Conservation (phyloP, 1,140 invertebrate genomes). For the Hormaphis cornu region DNA sequence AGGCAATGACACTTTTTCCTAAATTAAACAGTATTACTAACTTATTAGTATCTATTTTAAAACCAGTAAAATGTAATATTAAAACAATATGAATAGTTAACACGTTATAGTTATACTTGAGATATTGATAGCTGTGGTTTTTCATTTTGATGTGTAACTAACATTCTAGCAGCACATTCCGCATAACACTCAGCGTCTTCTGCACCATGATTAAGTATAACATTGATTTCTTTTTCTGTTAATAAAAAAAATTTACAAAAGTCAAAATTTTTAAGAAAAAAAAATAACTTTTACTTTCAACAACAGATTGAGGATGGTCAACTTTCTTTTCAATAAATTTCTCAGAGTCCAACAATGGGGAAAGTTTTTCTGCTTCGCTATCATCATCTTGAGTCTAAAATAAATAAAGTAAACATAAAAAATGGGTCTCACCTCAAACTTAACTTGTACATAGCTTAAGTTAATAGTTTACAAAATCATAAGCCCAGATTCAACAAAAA, state of each 20-base stretch:
- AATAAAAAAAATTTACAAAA: not conserved
- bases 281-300: slow-evolving; percentile 8
- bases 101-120: not conserved
- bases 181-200: slow-evolving; percentile 23
- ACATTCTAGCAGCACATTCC: slow-evolving; percentile 10
- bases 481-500: too few species aligned
- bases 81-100: too few species aligned
- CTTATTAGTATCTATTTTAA: not conserved
- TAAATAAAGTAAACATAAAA: too few species aligned
- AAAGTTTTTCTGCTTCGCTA: slow-evolving; percentile 69
- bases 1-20: slow-evolving; percentile 38
- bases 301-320: not conserved
- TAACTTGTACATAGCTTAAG: too few species aligned
- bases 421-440: too few species aligned
- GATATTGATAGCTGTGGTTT: slow-evolving; percentile 4
- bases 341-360: slow-evolving; percentile 52
- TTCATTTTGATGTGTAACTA: slow-evolving; percentile 19
- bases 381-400: slow-evolving; percentile 56
- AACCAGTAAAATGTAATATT: not conserved
- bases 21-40: not conserved
- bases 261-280: not conserved
- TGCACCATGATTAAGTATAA: slow-evolving; percentile 24
- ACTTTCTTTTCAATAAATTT: slow-evolving; percentile 24
- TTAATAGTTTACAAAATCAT: too few species aligned
- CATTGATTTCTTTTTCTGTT: slow-evolving; percentile 30